Evolutionary conservation across 1,140 invertebrate species (phyloP), one percentile per base, ranked within the genome.

Genomic region (Anastrepha obliqua): DNA sequence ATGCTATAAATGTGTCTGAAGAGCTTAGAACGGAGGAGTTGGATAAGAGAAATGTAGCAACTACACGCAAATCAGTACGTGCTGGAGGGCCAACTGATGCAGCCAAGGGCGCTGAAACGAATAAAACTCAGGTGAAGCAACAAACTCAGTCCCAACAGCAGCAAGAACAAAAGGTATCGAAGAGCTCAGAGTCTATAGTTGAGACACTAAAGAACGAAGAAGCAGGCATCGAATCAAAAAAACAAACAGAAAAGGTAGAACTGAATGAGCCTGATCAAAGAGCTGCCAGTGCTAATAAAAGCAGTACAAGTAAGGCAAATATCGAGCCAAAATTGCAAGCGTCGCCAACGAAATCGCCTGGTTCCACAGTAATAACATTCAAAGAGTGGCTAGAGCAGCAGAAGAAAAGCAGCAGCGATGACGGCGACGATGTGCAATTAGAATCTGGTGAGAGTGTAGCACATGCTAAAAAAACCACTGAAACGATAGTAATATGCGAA

Each of bases 321-420:
- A 11, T 6, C 51, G 60, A 5, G 13, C 15, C n/a, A 62, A 62
- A 62, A n/a, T 17, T 13, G 15, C 60, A 62, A 62, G n/a, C 60
- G 15, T 62, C 60, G n/a, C 74, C 74, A 3, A 81, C 74, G 17
- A 81, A 81, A 55, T 81, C 74, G 11, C 74, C 74, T 7, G 74
- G 17, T 55, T 81, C 74, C 17, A 81, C 51, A 51, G 74, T 81
- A 20, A 55, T 81, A 7, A 81, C 74, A 17, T 81, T 81, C 20
- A 81, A 55, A 11, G 74, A 81, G 4, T 81, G 74, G 74, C 20
- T 81, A 29, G 74, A 81, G 8, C 74, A 81, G 42, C 74, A 81
- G 74, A 81, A 81, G n/a, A 81, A 55, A 44, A 47, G 13, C 29
- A 47, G 39, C 17, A 9, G 5, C 11, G 42, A 44, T 17, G 17